Evolutionary conservation across 2,797 vertebrate genomes (phyloP).

Genomic region (Lagocephalus sceleratus): DNA sequence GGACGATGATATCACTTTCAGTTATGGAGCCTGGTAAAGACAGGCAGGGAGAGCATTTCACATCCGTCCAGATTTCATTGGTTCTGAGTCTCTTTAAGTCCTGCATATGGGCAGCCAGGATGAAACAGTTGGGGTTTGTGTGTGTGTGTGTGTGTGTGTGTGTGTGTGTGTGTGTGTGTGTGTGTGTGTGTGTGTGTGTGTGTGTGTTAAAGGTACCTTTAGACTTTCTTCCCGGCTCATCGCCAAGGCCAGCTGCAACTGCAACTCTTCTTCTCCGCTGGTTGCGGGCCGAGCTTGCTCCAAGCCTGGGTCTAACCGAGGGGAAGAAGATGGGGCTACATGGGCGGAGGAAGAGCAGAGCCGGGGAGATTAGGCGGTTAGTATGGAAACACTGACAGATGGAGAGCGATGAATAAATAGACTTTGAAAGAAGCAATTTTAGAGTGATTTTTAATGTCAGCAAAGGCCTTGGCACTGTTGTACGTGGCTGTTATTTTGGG

Average conservation of each 20-base stretch:
- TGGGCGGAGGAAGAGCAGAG: constrained; percentile 59
- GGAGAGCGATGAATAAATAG: constrained; percentile 6
- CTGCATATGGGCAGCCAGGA: constrained; percentile 3
- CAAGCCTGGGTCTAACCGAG: constrained; percentile 83
- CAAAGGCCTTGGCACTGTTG: constrained; percentile 46
- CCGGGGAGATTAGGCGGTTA: constrained; percentile 1
- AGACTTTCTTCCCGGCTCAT: constrained; percentile 96
- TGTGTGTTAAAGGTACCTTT: constrained; percentile 79
- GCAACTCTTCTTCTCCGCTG: constrained; percentile 92
- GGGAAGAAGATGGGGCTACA: constrained; percentile 78
- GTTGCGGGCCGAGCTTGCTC: constrained; percentile 92
- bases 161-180: constrained; percentile 16
- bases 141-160: constrained; percentile 18
- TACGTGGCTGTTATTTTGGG: constrained; percentile 68
- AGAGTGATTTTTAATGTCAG: constrained; percentile 44
- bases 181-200: constrained; percentile 16
- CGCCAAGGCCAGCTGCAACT: constrained; percentile 92
- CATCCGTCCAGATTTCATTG: constrained; percentile 5
- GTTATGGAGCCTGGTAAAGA: constrained; percentile 48
- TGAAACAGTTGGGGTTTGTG: constrained; percentile 28
- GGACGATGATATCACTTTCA: constrained; percentile 50
- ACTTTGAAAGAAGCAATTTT: constrained; percentile 26
- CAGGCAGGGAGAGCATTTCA: constrained; percentile 8
- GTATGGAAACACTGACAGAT: constrained; percentile 19
- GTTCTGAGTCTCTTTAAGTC: constrained; percentile 1